phyloP scores from a whole-genome alignment of 2,113 vertebrate genomes.

The Rousettus leschenaultii region DNA sequence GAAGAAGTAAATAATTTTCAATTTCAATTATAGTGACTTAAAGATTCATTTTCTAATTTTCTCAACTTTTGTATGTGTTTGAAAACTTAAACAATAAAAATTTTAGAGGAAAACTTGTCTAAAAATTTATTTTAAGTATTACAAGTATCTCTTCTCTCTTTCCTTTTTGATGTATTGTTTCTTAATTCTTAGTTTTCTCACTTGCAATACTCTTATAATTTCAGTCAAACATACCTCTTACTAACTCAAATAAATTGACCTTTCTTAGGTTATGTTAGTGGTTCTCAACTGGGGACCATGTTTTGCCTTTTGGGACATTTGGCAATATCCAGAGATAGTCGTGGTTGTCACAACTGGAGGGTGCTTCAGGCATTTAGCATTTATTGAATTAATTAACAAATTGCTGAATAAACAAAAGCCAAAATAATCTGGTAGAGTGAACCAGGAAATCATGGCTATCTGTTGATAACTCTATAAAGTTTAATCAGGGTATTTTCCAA shows the following conservation, averaged over 20 bases:
- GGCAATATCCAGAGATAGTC: neutral
- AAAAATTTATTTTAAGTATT: neutral
- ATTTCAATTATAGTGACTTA: too few relatives aligned
- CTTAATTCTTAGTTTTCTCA: neutral
- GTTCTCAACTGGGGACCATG: neutral
- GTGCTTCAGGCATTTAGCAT: neutral
- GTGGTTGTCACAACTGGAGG: neutral
- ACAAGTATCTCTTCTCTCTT: neutral
- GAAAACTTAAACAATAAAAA: neutral
- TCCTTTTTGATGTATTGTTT: neutral
- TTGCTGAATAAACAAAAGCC: neutral
- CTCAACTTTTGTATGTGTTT: too few relatives aligned
- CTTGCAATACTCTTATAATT: neutral
- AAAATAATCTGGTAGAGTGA: neutral
- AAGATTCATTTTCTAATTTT: too few relatives aligned
- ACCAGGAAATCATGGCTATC: neutral
- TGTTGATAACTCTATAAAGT: neutral
- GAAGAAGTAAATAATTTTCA: neutral
- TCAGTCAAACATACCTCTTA: neutral
- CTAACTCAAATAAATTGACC: neutral
- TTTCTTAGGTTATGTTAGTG: neutral
- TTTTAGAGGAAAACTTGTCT: neutral
- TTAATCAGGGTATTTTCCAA: constrained; percentile 13
- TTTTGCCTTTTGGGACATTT: neutral
- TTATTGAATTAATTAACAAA: neutral